phyloP scores from a whole-genome alignment of 2,113 vertebrate species.

The Hassar affinis region DNA sequence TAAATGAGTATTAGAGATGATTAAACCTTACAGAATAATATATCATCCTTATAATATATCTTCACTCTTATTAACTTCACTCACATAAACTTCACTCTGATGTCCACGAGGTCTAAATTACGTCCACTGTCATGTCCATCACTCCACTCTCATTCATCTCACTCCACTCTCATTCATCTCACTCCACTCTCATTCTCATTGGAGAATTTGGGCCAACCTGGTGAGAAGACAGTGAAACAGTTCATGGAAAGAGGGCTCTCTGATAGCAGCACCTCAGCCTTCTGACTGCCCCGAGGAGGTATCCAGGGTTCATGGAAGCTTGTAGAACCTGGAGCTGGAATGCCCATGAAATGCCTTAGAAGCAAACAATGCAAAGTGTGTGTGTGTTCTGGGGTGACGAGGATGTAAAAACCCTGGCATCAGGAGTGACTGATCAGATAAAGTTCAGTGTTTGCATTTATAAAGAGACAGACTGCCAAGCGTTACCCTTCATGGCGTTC shows the following conservation, averaged over 20 bases:
- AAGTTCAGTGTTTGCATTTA: background rate
- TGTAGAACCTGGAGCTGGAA: background rate
- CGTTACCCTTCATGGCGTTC: background rate
- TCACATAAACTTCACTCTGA: background rate
- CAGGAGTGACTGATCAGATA: background rate
- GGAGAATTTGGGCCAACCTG: no score
- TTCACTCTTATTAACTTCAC: no score
- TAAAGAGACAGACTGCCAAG: background rate
- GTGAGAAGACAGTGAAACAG: background rate
- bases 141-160: no score
- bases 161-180: no score
- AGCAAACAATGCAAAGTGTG: no score
- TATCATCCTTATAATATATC: slow-evolving; percentile 19
- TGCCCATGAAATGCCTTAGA: no score
- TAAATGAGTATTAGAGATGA: slow-evolving; percentile 37
- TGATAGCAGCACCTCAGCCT: background rate
- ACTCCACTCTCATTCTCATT: no score
- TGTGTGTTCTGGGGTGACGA: no score
- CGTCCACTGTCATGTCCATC: no score
- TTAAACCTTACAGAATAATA: slow-evolving; percentile 34
- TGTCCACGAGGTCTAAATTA: no score
- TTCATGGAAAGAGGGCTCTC: background rate
- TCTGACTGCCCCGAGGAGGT: background rate
- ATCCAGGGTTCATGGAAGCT: background rate
- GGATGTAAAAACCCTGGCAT: background rate